Conservation (phyloP, 2,113 vertebrate species). For the Holacanthus passer region DNA sequence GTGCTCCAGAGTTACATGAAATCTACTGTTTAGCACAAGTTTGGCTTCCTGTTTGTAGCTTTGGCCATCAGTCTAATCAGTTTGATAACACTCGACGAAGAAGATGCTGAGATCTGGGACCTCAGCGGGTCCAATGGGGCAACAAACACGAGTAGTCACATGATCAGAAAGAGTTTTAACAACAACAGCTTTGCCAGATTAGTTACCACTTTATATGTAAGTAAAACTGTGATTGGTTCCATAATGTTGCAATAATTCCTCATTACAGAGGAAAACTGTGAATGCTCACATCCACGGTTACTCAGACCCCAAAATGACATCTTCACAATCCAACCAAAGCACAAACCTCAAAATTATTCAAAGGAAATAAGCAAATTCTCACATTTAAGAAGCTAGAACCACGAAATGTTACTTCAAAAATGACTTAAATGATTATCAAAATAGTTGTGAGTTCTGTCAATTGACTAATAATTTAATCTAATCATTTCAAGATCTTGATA, state of each 20-base stretch:
- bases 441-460: no score
- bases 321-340: no score
- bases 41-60: not conserved
- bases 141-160: no score
- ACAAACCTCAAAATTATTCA: no score
- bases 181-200: not conserved
- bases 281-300: no score
- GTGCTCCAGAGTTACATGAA: not conserved
- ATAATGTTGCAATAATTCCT: not conserved
- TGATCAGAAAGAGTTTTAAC: not conserved
- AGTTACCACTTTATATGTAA: not conserved
- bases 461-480: no score
- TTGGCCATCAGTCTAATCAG: not conserved
- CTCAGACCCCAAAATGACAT: no score
- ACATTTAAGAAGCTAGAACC: no score
- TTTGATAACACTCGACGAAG: not conserved
- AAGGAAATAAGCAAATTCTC: no score
- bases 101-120: not conserved
- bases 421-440: no score
- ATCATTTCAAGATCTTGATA: no score
- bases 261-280: not conserved
- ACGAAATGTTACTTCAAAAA: no score
- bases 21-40: not conserved
- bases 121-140: not conserved
- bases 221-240: not conserved